Evolutionary conservation across 2,113 vertebrate species (phyloP).

Genomic region (Phoxinus phoxinus): DNA sequence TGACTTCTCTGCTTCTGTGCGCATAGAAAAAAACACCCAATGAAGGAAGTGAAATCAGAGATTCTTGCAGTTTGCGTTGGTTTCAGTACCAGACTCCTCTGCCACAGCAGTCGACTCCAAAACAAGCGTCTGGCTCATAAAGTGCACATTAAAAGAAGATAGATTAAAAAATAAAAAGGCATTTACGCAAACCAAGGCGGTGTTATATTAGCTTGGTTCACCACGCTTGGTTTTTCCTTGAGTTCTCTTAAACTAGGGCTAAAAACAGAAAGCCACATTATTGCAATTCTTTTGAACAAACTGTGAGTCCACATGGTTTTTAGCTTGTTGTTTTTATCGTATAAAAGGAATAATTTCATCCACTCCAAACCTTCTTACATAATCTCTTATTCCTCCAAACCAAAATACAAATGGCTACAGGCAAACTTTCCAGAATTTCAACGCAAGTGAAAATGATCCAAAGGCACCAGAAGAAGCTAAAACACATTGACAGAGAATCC

Average conservation of each 20-base stretch:
- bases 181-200: constrained; percentile 13
- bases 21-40: background rate
- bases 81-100: background rate
- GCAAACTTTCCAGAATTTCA: background rate
- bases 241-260: constrained; percentile 21
- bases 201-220: constrained; percentile 38
- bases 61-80: background rate
- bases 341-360: constrained; percentile 1
- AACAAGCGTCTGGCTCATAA: constrained; percentile 42
- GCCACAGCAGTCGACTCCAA: constrained; percentile 5
- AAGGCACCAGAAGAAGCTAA: background rate
- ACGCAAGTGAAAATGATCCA: background rate
- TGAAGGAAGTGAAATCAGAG: constrained; percentile 24
- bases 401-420: background rate
- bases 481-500: background rate
- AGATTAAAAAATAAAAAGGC: constrained; percentile 35
- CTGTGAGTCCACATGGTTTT: constrained; percentile 14
- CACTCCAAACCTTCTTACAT: background rate
- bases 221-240: constrained; percentile 43
- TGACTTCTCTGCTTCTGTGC: background rate
- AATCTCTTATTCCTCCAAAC: background rate
- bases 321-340: background rate
- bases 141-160: constrained; percentile 27
- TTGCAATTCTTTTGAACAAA: constrained; percentile 10
- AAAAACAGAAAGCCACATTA: constrained; percentile 49